Base-by-base conservation (phyloP, 1,140 invertebrate genomes). In the Scylla paramamosain region DNA sequence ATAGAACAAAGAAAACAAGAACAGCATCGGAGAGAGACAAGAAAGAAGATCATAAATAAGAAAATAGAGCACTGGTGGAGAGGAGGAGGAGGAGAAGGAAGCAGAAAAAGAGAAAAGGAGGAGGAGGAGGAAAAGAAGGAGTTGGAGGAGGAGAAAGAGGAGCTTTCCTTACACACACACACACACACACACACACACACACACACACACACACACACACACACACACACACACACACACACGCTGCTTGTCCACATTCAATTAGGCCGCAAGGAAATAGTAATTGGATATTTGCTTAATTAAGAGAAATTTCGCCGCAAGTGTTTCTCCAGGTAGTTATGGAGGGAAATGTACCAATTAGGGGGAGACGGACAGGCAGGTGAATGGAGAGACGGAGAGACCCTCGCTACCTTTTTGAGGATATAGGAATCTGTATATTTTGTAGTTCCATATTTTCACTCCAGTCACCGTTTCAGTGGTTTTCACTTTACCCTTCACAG, bases 141-240 rank as follows among this genome's bases (percentile, higher is more conserved):
- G n/a, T n/a, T n/a, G 25, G 20, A n/a, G 20, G 20, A 77, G 20
- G n/a, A 12, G 25, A n/a, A 77, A 20, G 67, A 7, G n/a, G n/a
- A n/a, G n/a, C n/a, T n/a, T n/a, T n/a, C n/a, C n/a, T n/a, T 14
- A 48, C 46, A 48, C 10, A 67, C 59, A 77, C 67, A 77, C 67
- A 77, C 67, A 77, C 67, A 77, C 67, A 77, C 67, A 77, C 67
- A 77, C 67, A 77, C 67, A 77, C 67, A 77, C 67, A 77, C 67
- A 77, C 67, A 77, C 67, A 77, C n/a, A 77, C 67, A 77, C 67
- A 77, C 67, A n/a, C 67, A 59, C 67, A 77, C 67, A 77, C 67
- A 77, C 20, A 77, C 67, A 77, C 67, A 77, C 67, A 77, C 67
- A n/a, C 67, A 59, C 67, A n/a, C 67, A 77, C 67, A 77, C 20